Evolutionary conservation across 2,888 invertebrate species (phyloP), one percentile per base, ranked within the genome.

Genomic region (Dryobota labecula): DNA sequence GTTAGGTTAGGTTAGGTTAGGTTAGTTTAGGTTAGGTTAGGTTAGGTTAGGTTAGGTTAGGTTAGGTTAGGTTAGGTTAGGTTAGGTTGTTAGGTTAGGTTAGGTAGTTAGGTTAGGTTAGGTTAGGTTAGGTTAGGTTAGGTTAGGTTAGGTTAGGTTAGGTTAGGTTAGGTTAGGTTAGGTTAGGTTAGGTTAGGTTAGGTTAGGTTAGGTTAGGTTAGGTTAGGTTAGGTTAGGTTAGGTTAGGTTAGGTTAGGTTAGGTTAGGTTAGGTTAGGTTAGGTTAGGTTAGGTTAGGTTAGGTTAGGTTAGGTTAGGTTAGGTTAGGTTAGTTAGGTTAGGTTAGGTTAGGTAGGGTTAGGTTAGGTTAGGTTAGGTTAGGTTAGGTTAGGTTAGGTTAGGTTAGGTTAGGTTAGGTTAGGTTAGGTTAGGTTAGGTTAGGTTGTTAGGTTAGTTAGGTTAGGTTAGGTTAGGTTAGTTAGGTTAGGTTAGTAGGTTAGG

Each of bases 321-420:
- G 80, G 81, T 80, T 79, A 78, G 80, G 83, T 83, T 80, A 82
- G 84, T 84, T 85, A 85, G 85, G 85, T 85, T 85, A 84, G 86
- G 86, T 86, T 65, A 65, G 65, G 65, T 65, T 80, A 77, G 80
- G 47, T 80, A 77, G 77, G 80, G 80, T 77, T 80, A 66, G 74
- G 80, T 43, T 65, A 33, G 33, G 64, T 43, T 65, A 45, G 45
- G 64, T 43, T 80, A 67, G 78, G 80, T 77, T 80, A 71, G 73
- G 80, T 66, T 78, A 75, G 80, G 57, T 80, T 80, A 73, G 78
- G 80, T 80, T 80, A 80, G 80, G 80, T 80, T 80, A 76, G 76
- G 76, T 76, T 78, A 74, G 78, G 78, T 78, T 76, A 76, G 76
- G 76, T 76, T 78, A 74, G 76, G 78, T 76, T 76, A 70, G 71